Evolutionary conservation across 1,140 invertebrate species (phyloP).

Genomic region (Drosophila varians): DNA sequence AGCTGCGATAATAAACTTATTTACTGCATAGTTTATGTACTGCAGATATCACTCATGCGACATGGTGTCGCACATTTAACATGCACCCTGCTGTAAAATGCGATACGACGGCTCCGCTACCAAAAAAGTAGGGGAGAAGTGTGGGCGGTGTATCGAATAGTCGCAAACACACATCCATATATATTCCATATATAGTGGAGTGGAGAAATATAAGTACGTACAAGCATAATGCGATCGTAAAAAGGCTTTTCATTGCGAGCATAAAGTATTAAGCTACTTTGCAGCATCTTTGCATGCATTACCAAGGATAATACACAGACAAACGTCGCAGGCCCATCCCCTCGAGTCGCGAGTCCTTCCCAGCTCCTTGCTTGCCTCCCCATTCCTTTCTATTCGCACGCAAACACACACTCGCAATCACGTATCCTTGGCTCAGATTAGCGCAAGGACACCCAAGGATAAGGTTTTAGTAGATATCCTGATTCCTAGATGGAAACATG

Average conservation of each 20-base stretch:
- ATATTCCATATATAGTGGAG: slow-evolving; percentile 23
- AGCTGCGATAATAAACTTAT: slow-evolving; percentile 72
- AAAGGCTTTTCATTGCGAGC: slow-evolving; percentile 80
- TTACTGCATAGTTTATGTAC: slow-evolving; percentile 77
- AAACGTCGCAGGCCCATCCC: slow-evolving; percentile 19
- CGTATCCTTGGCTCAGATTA: slow-evolving; percentile 43
- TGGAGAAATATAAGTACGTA: slow-evolving; percentile 73
- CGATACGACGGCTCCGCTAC: slow-evolving; percentile 48
- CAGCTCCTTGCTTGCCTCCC: not conserved
- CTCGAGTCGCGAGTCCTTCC: not conserved
- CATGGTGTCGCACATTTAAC: slow-evolving; percentile 73
- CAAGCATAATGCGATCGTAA: slow-evolving; percentile 81
- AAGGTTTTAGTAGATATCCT: not conserved
- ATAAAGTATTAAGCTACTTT: slow-evolving; percentile 82
- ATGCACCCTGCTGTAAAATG: slow-evolving; percentile 74
- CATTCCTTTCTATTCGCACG: no score
- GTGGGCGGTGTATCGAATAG: slow-evolving; percentile 55
- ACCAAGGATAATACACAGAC: slow-evolving; percentile 76
- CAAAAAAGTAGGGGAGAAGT: not conserved
- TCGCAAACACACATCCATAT: not conserved
- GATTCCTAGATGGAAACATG: no score
- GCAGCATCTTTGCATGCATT: slow-evolving; percentile 81
- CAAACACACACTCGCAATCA: slow-evolving; percentile 10
- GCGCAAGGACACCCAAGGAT: not conserved
- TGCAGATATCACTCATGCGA: slow-evolving; percentile 75